Evolutionary conservation across 2,888 invertebrate genomes (phyloP), one percentile per base, ranked within the genome.

Genomic region (Smittia aterrima): DNA sequence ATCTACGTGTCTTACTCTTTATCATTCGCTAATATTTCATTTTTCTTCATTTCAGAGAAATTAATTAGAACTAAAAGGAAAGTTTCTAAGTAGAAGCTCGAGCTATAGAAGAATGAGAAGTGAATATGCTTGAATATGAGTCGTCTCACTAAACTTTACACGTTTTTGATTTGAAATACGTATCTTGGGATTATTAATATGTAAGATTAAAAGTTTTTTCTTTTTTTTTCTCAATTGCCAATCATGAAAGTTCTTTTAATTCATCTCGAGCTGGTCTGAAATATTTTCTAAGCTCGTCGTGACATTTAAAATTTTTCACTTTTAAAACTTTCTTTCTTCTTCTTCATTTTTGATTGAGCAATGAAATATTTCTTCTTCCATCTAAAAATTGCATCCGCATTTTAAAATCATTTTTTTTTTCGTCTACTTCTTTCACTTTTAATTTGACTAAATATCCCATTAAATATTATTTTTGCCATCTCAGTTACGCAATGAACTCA

Each of bases 151-250:
- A 20, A 58, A 58, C 16, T 58, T 58, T 62, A 72, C 62, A 62
- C 7, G 18, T 70, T 68, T 54, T 70, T 53, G 11, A 13, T 27
- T 54, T 70, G 70, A 54, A 71, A 72, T 72, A 72, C 72, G 72
- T 72, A 72, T 72, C 22, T 72, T 38, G 72, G 72, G 72, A 72
- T 62, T 72, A 72, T 72, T 62, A 72, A 72, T 72, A 72, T 62
- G 72, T 62, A 64, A 64, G 64, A 64, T 40, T 53, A 41, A 16
- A n/a, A n/a, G n/a, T n/a, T n/a, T n/a, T n/a, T n/a, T n/a, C n/a
- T n/a, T n/a, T n/a, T n/a, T 18, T 22, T 72, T 72, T 58, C 13
- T 62, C 72, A 58, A 72, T 72, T 72, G 72, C 62, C 72, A 72
- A 53, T 72, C 72, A 38, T 41, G 38, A 18, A 54, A 72, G 72